A percentile compares a stretch with the other conserved stretches of the same genome.
These are phyloP conservation scores for Malurus leucopterus DNA, from an alignment of 2,797 vertebrate genomes.

Conservation along the genomic window DNA sequence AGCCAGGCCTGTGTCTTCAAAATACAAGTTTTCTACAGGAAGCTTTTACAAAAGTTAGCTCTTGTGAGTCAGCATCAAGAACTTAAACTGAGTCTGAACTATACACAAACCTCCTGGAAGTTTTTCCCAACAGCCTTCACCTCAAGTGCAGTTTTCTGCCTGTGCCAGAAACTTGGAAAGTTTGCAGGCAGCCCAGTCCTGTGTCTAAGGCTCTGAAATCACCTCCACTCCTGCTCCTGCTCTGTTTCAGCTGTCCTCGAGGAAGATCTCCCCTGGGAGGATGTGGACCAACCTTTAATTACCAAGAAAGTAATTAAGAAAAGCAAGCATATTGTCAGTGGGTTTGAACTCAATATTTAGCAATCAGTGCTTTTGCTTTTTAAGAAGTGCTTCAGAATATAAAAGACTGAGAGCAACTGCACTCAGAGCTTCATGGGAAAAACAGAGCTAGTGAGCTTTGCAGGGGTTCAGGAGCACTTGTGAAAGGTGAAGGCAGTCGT, in stretches of 20 bases:
- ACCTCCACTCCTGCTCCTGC: not conserved
- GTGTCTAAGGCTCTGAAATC: not conserved
- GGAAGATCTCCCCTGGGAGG: slow-evolving; percentile 1
- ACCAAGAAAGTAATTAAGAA: slow-evolving; percentile 52
- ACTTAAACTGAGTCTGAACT: not conserved
- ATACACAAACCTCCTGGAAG: not conserved
- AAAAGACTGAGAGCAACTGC: not conserved
- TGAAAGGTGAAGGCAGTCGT: not conserved
- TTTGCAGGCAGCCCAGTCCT: not conserved
- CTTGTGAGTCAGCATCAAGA: not conserved
- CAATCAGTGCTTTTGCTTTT: not conserved
- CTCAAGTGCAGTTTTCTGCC: not conserved
- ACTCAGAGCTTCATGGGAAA: not conserved
- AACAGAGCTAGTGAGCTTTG: not conserved
- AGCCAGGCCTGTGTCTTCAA: not conserved
- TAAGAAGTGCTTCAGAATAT: not conserved
- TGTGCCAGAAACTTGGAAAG: not conserved
- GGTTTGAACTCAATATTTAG: slow-evolving; percentile 34
- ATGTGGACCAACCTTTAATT: not conserved
- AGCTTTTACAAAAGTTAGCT: not conserved
- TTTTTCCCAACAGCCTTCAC: not conserved
- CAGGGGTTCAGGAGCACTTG: not conserved
- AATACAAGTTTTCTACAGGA: not conserved
- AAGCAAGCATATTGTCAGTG: not conserved
- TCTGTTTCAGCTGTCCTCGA: not conserved